Conservation (phyloP, 2,888 invertebrate species). For the Machimus rusticus region DNA sequence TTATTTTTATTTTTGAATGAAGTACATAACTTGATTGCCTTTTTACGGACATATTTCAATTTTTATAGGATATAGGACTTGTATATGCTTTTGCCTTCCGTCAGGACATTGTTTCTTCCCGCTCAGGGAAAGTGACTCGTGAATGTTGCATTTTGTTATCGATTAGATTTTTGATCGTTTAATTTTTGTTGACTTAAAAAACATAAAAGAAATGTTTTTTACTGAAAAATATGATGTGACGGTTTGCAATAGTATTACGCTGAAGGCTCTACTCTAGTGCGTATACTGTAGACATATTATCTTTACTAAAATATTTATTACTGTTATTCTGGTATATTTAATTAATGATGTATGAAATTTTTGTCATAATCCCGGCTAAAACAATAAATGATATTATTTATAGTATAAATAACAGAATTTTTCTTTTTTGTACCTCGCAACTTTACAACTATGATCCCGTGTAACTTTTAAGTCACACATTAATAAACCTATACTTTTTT, state of each 20-base stretch:
- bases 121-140: not conserved
- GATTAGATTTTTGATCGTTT: not conserved
- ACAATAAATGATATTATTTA: conserved; percentile 39
- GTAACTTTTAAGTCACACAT: no score
- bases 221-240: not conserved
- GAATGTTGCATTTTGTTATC: not conserved
- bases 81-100: conserved; percentile 33
- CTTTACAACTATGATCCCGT: no score
- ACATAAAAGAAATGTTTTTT: not conserved
- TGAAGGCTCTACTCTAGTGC: conserved; percentile 31
- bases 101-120: not conserved
- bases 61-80: not conserved
- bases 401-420: not conserved
- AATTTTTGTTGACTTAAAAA: not conserved
- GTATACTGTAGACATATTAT: conserved; percentile 31
- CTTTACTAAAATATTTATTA: conserved; percentile 37
- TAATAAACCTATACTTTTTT: no score
- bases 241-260: conserved; percentile 32
- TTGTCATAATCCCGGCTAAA: conserved; percentile 38
- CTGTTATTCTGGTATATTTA: conserved; percentile 28
- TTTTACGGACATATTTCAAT: not conserved
- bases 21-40: conserved; percentile 4
- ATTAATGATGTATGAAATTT: conserved; percentile 30
- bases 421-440: not conserved
- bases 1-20: not conserved